A percentile compares a stretch with the other conserved stretches of the same genome.
These are phyloP conservation scores for Agapornis roseicollis DNA, from an alignment of 2,113 vertebrate genomes.

Conservation along the genomic window DNA sequence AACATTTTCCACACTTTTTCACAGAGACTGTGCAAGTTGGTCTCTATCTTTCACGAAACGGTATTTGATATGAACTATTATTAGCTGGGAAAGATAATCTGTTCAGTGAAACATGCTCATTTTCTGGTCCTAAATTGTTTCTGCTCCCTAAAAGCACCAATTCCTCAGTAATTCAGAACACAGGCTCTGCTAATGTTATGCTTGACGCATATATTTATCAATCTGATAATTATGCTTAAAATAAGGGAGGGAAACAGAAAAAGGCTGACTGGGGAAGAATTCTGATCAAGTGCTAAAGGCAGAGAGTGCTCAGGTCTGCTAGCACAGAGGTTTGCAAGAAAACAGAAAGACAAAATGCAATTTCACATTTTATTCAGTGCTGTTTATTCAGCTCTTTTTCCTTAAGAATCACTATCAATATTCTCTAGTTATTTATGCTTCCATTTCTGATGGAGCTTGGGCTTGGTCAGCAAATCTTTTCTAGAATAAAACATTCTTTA, in stretches of 20 bases:
- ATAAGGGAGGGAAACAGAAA: conserved; percentile 40
- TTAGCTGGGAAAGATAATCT: conserved; percentile 68
- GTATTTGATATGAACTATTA: conserved; percentile 64
- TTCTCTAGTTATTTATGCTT: conserved; percentile 50
- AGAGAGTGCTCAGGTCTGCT: conserved; percentile 13
- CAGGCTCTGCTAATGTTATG: conserved; percentile 30
- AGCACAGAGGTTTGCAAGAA: conserved; percentile 22
- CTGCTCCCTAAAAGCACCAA: not conserved
- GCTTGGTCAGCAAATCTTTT: conserved; percentile 63
- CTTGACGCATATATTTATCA: conserved; percentile 57
- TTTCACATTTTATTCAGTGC: conserved; percentile 20
- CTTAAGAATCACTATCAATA: conserved; percentile 43
- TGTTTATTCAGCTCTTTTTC: conserved; percentile 59
- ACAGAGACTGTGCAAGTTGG: not conserved
- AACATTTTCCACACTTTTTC: conserved; percentile 49
- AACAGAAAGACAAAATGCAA: conserved; percentile 45
- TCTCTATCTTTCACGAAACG: conserved; percentile 46
- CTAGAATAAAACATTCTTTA: conserved; percentile 28
- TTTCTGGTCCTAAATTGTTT: conserved; percentile 44
- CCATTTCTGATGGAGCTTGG: conserved; percentile 34
- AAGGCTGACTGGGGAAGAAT: conserved; percentile 40
- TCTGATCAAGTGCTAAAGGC: conserved; percentile 53
- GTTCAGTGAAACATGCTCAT: conserved; percentile 54
- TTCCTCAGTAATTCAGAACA: conserved; percentile 4
- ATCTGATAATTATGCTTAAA: conserved; percentile 60